These are phyloP conservation scores for Anas capensis DNA, from an alignment of 2,797 vertebrate genomes.

Conservation along the genomic window DNA sequence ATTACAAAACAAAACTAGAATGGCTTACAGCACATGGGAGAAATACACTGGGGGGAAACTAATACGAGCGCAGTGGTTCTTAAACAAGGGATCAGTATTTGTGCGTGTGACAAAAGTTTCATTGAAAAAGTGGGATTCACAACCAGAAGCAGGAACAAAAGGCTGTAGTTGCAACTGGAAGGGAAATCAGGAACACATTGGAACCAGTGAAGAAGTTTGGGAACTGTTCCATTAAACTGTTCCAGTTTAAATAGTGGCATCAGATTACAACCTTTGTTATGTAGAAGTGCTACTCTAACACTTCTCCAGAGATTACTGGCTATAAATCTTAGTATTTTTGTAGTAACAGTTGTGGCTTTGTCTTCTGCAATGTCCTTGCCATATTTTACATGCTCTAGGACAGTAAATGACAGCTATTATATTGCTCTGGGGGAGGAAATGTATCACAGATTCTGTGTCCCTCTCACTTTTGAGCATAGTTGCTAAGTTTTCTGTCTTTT, in stretches of 20 bases:
- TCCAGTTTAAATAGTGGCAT: neutral
- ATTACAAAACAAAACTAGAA: neutral
- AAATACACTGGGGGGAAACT: rapidly evolving
- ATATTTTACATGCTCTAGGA: neutral
- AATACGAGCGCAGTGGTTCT: neutral
- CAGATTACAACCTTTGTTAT: neutral
- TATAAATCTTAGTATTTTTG: neutral
- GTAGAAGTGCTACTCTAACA: neutral
- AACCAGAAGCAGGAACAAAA: neutral
- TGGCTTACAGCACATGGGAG: neutral
- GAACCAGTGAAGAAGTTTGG: neutral
- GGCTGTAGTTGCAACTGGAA: neutral
- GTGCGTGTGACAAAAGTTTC: neutral
- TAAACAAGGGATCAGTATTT: neutral
- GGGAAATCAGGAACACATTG: neutral
- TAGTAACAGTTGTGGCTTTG: neutral
- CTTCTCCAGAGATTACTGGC: neutral
- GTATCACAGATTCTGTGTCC: neutral
- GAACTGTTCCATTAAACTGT: neutral
- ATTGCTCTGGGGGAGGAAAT: neutral
- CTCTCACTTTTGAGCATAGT: neutral
- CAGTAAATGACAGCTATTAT: neutral
- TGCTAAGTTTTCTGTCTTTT: neutral
- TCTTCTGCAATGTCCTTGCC: neutral
- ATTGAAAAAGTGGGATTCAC: neutral